Evolutionary conservation across 2,797 vertebrate species (phyloP).

Genomic region (Lophotriccus pileatus): DNA sequence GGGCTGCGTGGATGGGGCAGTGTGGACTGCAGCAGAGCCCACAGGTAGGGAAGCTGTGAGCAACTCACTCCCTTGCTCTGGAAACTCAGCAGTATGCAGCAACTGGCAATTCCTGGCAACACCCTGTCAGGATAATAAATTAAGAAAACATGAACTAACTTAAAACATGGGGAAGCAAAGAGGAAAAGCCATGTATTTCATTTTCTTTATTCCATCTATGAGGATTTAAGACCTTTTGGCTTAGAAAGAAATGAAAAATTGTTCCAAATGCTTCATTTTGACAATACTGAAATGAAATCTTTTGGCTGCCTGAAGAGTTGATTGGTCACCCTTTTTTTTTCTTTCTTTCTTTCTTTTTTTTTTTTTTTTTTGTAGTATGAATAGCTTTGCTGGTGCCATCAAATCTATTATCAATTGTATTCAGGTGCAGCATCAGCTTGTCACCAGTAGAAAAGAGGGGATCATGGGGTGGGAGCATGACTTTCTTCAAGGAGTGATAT

Average conservation of each 20-base stretch:
- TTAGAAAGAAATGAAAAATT: conserved; percentile 1
- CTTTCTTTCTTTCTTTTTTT: accelerated
- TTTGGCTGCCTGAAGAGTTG: not conserved
- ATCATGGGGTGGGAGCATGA: too few species aligned
- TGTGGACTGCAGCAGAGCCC: not conserved
- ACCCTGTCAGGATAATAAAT: not conserved
- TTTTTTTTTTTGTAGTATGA: not conserved
- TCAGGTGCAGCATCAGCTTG: not conserved
- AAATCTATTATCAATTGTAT: not conserved
- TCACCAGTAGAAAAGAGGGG: not conserved
- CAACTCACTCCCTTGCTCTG: not conserved
- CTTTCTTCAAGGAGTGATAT: not conserved
- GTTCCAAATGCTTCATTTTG: not conserved
- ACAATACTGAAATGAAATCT: not conserved
- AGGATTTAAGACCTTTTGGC: not conserved
- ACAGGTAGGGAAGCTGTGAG: not conserved
- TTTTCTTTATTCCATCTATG: not conserved
- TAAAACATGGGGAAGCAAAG: not conserved
- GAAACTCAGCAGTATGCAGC: not conserved
- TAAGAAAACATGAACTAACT: not conserved
- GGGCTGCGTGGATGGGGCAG: not conserved
- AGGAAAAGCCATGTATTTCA: not conserved
- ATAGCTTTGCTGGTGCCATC: not conserved
- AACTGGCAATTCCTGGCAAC: not conserved
- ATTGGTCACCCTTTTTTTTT: not conserved